Base-by-base conservation (phyloP, 2,888 invertebrate genomes). In the Sesia bembeciformis region DNA sequence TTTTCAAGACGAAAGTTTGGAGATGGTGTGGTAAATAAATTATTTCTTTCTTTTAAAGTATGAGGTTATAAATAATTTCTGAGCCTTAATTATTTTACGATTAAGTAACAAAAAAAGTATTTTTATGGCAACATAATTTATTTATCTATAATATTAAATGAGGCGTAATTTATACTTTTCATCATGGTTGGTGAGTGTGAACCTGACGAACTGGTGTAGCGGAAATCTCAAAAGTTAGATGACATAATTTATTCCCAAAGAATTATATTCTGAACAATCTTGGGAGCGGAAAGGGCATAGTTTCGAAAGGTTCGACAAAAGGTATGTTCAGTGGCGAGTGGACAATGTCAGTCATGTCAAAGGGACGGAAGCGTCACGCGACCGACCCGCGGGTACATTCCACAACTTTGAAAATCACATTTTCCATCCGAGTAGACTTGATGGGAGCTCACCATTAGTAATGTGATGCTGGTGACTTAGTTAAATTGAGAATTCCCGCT, bases 391-490 rank as follows among this genome's bases (percentile, higher is more conserved):
- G 61, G 63, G 57, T 63, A 59, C 66, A 71, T 68, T 69, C 68
- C 70, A 58, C 62, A 69, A 71, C 64, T 71, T 67, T 61, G 63
- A 62, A 61, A 68, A 67, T 67, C 64, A 65, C 66, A 67, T 72
- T 70, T 69, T 70, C 63, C 66, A 61, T 65, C 60, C 56, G 60
- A 60, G 55, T 57, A 58, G 56, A 61, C 52, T 58, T 61, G 59
- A 63, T 60, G 61, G 59, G 57, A 55, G 52, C 57, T 57, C 58
- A 40, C 54, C 56, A 61, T 63, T 61, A 60, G 58, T 60, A 60
- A 65, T 58, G 55, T 54, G 58, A 60, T 59, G 56, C 59, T 52
- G 58, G 57, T 51, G 56, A 59, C 58, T 55, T 43, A 49, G 53
- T 51, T 51, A 52, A 43, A 52, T 53, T 52, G 39, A 52, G 23